A percentile compares a stretch with the other conserved stretches of the same genome.
phyloP scores from a whole-genome alignment of 64 coral and sea anemone species.

The Dendrophyllia cribrosa region DNA sequence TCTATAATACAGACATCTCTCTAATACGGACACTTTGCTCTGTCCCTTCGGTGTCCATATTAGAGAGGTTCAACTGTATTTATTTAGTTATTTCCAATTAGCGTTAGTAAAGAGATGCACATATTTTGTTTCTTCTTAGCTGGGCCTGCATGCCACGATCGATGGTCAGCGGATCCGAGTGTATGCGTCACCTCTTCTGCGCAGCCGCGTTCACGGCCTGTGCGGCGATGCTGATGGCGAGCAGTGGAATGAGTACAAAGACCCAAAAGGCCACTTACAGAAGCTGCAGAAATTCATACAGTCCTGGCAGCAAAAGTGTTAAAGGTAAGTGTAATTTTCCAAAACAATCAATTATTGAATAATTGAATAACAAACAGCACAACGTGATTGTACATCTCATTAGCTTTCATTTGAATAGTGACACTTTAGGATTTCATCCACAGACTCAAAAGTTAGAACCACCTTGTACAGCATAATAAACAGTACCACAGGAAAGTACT shows the following conservation, averaged over 20 bases:
- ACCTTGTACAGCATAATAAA: too few relatives aligned
- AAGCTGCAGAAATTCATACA: slow-evolving; percentile 18
- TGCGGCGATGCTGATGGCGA: slow-evolving; percentile 71
- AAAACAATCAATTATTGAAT: neutral
- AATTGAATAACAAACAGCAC: neutral
- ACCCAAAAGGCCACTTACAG: slow-evolving; percentile 2
- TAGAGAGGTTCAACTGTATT: too few relatives aligned
- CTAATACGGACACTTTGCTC: too few relatives aligned
- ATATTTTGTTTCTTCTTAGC: neutral
- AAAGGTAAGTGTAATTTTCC: neutral
- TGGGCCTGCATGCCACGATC: slow-evolving; percentile 20
- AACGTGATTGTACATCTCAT: too few relatives aligned
- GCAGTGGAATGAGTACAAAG: slow-evolving; percentile 48
- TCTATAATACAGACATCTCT: too few relatives aligned
- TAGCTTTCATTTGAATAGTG: too few relatives aligned
- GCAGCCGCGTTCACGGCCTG: slow-evolving; percentile 51
- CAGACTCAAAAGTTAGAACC: too few relatives aligned
- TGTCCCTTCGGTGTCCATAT: too few relatives aligned
- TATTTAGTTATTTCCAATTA: neutral
- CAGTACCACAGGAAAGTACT: too few relatives aligned
- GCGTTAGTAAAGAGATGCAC: neutral
- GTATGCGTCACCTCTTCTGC: slow-evolving; percentile 47
- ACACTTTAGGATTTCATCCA: too few relatives aligned
- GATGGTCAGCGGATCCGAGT: slow-evolving; percentile 13
- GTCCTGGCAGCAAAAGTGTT: slow-evolving; percentile 53